A percentile compares a stretch with the other conserved stretches of the same genome.
phyloP scores from a whole-genome alignment of 2,113 vertebrate species.

The Sterna hirundo region DNA sequence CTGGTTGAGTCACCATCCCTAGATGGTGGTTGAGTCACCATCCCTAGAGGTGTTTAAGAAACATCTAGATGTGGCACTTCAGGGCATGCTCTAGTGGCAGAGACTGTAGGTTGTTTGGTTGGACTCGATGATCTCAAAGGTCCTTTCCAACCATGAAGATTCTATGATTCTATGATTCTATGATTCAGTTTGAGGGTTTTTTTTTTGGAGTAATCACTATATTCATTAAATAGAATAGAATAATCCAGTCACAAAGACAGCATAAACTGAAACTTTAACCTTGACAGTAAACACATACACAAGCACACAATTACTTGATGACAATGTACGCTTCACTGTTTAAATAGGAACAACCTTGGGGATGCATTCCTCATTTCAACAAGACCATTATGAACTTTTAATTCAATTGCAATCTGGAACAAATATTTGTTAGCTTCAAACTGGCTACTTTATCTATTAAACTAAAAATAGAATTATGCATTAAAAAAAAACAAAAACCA shows the following conservation, averaged over 20 bases:
- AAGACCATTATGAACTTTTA: background rate
- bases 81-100: too few species aligned
- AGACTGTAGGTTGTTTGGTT: too few species aligned
- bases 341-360: background rate
- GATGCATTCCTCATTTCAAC: background rate
- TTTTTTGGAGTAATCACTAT: background rate
- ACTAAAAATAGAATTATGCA: background rate
- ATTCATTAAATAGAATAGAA: background rate
- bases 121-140: too few species aligned
- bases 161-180: too few species aligned
- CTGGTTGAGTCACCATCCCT: too few species aligned
- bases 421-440: background rate
- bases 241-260: background rate
- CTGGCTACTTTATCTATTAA: background rate
- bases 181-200: background rate
- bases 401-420: background rate
- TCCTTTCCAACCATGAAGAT: too few species aligned
- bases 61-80: too few species aligned
- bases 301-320: background rate
- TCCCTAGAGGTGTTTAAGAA: too few species aligned
- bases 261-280: background rate
- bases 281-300: background rate
- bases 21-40: too few species aligned
- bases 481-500: background rate
- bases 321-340: background rate